These are phyloP conservation scores for Magallana ariakensis DNA, from an alignment of 1,140 invertebrate genomes.

Conservation along the genomic window DNA sequence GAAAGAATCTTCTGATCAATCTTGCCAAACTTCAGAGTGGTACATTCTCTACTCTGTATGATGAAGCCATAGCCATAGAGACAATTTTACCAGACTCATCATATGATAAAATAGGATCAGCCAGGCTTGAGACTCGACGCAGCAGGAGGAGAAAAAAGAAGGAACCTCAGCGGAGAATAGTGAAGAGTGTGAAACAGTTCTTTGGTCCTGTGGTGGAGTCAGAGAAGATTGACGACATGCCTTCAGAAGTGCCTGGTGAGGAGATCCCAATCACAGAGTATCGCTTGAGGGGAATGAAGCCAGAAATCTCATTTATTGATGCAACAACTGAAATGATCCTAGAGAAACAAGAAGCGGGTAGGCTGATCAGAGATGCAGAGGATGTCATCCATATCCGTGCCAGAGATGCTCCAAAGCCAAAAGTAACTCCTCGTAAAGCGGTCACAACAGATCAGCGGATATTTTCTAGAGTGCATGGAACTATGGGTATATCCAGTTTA, in stretches of 20 bases:
- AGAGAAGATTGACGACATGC: slow-evolving; percentile 44
- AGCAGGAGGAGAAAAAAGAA: slow-evolving; percentile 62
- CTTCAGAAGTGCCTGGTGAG: slow-evolving; percentile 56
- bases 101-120: slow-evolving; percentile 47
- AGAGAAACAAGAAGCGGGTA: slow-evolving; percentile 69
- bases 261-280: slow-evolving; percentile 71
- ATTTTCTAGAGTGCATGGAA: slow-evolving; percentile 74
- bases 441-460: slow-evolving; percentile 72
- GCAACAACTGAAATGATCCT: slow-evolving; percentile 75
- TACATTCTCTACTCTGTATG: slow-evolving; percentile 68
- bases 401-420: slow-evolving; percentile 60
- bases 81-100: slow-evolving; percentile 59
- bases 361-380: slow-evolving; percentile 71
- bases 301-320: slow-evolving; percentile 68
- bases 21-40: slow-evolving; percentile 70
- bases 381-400: slow-evolving; percentile 64
- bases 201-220: slow-evolving; percentile 74
- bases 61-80: slow-evolving; percentile 70
- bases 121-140: slow-evolving; percentile 46
- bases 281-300: slow-evolving; percentile 70
- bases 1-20: slow-evolving; percentile 69
- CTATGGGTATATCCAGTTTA: slow-evolving; percentile 77
- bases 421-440: slow-evolving; percentile 58
- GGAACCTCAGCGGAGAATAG: slow-evolving; percentile 52
- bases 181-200: slow-evolving; percentile 75